Evolutionary conservation across 2,113 vertebrate genomes (phyloP), one percentile per base, ranked within the genome.

Genomic region (Tricholaema leucomelas): DNA sequence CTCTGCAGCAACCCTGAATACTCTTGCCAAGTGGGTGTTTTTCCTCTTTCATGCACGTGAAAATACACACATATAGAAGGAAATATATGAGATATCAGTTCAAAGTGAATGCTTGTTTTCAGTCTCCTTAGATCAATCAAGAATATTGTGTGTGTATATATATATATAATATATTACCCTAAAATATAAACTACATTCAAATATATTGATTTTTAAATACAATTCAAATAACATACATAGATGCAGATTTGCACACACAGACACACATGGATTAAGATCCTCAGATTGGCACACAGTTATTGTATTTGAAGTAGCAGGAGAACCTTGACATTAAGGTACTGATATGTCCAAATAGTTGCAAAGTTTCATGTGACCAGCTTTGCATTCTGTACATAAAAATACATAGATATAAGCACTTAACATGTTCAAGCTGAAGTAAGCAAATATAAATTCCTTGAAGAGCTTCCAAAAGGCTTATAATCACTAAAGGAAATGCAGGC

Each of bases 211-310:
- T 91, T 75, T 36, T 2, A 75, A 80, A 48, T 40, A 18, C 46
- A 65, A 27, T 31, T 71, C 1, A 60, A 67, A 13, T 24, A 8
- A 19, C 3, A 36, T 1, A 24, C 19, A 6, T 13, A 35, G 8
- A 14, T 33, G 27, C 5, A 35, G 12, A 5, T 9, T 67, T 56
- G 19, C 9, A 33, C 7, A n/a, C 15, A n/a, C 11, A 25, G 16
- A 50, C 7, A 28, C 56, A 15, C 21, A 56, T 4, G 12, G 24
- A 52, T 10, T 28, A 54, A 27, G 25, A 48, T 48, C 2, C 21
- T 3, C 2, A 44, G 4, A 7, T 4, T 3, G 2, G 5, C 5
- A 58, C 5, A 50, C 13, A 33, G 7, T 40, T 35, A 15, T 55
- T 85, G 50, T 28, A 30, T 36, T 58, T 85, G 25, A 72, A 92